These are phyloP conservation scores for Phymastichus coffea DNA, from an alignment of 1,140 invertebrate species.

Conservation along the genomic window DNA sequence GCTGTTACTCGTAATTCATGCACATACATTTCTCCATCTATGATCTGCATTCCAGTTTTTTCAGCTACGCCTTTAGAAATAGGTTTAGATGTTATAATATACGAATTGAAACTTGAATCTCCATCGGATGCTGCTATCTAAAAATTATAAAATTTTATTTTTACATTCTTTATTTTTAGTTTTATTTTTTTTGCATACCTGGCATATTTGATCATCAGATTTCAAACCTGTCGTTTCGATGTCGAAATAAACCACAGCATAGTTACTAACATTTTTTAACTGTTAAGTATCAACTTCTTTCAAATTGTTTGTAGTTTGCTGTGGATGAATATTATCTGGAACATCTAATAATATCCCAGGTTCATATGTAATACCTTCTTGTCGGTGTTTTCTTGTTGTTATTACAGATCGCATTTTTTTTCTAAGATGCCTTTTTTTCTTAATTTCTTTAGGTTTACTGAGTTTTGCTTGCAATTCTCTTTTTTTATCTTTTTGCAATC, in stretches of 20 bases:
- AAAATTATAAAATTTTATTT: background rate
- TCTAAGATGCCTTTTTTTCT: constrained; percentile 1
- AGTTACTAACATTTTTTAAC: constrained; percentile 3
- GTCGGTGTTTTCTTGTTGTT: background rate
- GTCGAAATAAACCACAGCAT: constrained; percentile 16
- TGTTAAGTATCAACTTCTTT: background rate
- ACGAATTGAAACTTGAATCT: background rate
- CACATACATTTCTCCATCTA: background rate
- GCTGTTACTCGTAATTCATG: background rate
- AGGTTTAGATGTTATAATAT: background rate
- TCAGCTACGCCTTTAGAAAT: background rate
- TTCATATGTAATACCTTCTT: constrained; percentile 23
- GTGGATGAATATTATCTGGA: background rate
- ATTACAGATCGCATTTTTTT: background rate
- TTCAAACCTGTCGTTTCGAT: constrained; percentile 20
- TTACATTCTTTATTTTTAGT: background rate
- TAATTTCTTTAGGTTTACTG: background rate
- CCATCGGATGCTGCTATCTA: constrained; percentile 10
- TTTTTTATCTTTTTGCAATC: constrained; percentile 11
- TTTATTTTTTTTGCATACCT: background rate
- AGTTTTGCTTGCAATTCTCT: background rate
- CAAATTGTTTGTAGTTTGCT: background rate
- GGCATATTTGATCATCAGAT: constrained; percentile 7
- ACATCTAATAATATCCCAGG: background rate
- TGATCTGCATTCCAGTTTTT: background rate